A percentile compares a stretch with the other conserved stretches of the same genome.
These are phyloP conservation scores for Fregata magnificens DNA, from an alignment of 2,113 vertebrate species.

Conservation along the genomic window DNA sequence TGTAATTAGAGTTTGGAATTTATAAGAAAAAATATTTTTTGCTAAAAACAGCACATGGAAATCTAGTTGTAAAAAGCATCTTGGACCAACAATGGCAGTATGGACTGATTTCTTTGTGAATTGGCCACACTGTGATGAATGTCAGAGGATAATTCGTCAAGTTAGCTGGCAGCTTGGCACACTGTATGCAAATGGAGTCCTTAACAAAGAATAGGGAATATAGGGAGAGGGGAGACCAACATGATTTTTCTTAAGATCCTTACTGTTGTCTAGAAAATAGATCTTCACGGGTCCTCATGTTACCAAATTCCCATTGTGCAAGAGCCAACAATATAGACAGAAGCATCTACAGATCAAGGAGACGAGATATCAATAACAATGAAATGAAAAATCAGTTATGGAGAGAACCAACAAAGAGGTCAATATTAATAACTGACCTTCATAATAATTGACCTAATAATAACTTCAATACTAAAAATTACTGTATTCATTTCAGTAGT, in stretches of 20 bases:
- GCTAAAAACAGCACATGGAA: not conserved
- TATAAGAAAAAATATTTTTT: not conserved
- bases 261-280: not conserved
- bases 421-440: not conserved
- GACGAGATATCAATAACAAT: not conserved
- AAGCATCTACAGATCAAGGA: not conserved
- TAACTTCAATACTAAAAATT: not conserved
- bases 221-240: not conserved
- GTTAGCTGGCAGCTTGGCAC: not conserved
- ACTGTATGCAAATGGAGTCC: not conserved
- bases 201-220: not conserved
- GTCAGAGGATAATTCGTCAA: not conserved
- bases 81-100: not conserved
- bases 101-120: not conserved
- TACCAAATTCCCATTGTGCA: not conserved
- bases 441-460: not conserved
- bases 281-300: not conserved
- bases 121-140: not conserved
- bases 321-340: not conserved
- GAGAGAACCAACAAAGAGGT: not conserved
- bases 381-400: not conserved
- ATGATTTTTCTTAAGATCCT: not conserved
- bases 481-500: not conserved
- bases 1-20: not conserved
- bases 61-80: not conserved